phyloP scores from a whole-genome alignment of 2,797 vertebrate species.

The Sciurus vulgaris region DNA sequence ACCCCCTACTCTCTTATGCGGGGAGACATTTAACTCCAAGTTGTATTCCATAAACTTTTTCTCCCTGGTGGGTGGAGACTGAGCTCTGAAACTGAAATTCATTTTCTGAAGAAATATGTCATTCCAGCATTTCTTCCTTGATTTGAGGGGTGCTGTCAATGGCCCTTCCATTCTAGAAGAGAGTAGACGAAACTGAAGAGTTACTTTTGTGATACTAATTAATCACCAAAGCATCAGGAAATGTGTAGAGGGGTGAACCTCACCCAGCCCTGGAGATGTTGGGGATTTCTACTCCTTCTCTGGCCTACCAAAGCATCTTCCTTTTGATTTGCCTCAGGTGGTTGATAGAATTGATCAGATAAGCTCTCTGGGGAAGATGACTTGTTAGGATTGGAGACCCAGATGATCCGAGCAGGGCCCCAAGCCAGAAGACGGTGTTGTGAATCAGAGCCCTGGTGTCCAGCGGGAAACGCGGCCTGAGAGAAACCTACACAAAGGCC shows the following conservation, averaged over 20 bases:
- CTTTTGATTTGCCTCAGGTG: neutral
- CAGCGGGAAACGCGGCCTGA: neutral
- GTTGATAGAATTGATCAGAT: neutral
- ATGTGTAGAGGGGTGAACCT: neutral
- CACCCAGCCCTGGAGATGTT: neutral
- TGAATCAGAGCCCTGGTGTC: constrained; percentile 36
- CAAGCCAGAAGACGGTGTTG: neutral
- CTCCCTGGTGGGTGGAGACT: neutral
- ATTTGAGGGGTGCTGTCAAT: neutral
- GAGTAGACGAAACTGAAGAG: neutral
- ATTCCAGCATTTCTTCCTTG: neutral
- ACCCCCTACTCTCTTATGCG: neutral
- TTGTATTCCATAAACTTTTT: neutral
- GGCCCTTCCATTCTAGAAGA: neutral
- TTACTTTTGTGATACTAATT: neutral
- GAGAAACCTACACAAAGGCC: neutral
- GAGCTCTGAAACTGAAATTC: neutral
- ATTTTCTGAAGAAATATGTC: constrained; percentile 1
- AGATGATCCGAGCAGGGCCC: neutral
- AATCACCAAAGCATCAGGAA: neutral
- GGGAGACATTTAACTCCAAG: neutral
- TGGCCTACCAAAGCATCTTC: neutral
- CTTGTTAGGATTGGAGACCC: neutral
- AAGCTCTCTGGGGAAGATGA: neutral
- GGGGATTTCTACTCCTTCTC: neutral